A percentile compares a stretch with the other conserved stretches of the same genome.
Evolutionary conservation across 2,888 invertebrate species (phyloP).

Genomic region (Xanthia togata): DNA sequence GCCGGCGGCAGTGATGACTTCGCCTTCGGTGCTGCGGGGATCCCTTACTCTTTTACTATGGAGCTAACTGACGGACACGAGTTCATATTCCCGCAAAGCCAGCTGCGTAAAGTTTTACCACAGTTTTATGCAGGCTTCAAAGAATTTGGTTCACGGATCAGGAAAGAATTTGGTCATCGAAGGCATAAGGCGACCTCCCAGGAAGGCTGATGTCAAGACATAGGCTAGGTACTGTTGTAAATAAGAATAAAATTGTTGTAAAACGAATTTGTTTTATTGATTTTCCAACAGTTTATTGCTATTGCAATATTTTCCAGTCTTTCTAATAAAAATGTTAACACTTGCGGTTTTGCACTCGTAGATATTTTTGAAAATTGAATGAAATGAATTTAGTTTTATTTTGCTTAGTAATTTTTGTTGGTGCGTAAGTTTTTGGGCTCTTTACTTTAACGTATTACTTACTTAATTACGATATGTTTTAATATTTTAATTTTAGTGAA

Average conservation of each 20-base stretch:
- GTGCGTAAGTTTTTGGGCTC: conserved; percentile 20
- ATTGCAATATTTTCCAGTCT: conserved; percentile 7
- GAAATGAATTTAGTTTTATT: conserved; percentile 42
- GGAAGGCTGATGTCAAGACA: conserved; percentile 62
- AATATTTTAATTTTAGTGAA: conserved; percentile 52
- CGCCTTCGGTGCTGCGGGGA: conserved; percentile 88
- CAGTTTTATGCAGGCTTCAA: conserved; percentile 84
- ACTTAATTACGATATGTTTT: conserved; percentile 1
- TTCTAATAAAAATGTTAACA: conserved; percentile 6
- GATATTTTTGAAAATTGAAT: not conserved
- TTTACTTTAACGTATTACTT: not conserved
- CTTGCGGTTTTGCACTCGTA: not conserved
- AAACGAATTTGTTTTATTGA: conserved; percentile 61
- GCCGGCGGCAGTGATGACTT: conserved; percentile 92
- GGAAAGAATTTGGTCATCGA: conserved; percentile 73
- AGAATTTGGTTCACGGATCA: conserved; percentile 78
- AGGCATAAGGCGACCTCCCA: conserved; percentile 3
- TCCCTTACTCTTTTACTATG: conserved; percentile 91
- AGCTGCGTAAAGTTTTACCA: conserved; percentile 76
- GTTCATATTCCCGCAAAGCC: conserved; percentile 92
- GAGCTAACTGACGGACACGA: conserved; percentile 91
- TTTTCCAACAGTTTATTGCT: conserved; percentile 33
- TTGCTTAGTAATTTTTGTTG: conserved; percentile 21
- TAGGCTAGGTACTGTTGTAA: conserved; percentile 43
- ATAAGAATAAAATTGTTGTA: conserved; percentile 46